Evolutionary conservation across 2,888 invertebrate species (phyloP), one percentile per base, ranked within the genome.

Genomic region (Cheilosia pagana): DNA sequence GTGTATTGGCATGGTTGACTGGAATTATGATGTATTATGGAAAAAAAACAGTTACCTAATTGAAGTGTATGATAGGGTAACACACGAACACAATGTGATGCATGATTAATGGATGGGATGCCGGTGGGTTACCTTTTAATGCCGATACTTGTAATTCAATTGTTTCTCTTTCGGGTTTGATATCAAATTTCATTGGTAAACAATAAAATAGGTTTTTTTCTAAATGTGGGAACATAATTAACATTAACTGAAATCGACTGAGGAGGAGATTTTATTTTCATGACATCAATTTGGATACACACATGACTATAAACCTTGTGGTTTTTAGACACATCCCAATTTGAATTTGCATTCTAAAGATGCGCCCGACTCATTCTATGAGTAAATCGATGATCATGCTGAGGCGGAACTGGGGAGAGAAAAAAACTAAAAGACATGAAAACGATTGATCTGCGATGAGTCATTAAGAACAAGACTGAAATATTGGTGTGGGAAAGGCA

Each of bases 71-170:
- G 68, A 60, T 60, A 67, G 48, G n/a, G 23, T 31, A 63, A 16
- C 48, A 57, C 62, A 75, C 62, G 62, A 62, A 53, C 21, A 39
- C 3, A 59, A 72, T 59, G 72, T 65, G 16, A 19, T 57, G 71
- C 65, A 72, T 79, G 57, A 81, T 74, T 68, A 50, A 81, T 72
- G 50, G 6, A 43, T 72, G 67, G 50, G 79, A 62, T 62, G 43
- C 68, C 75, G 50, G 52, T 68, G 74, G 68, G 81, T 81, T 75
- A 62, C 45, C 19, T 74, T 55, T 62, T 67, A 41, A 25, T 68
- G n/a, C 67, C 72, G 60, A 68, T 74, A 55, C 67, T 68, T 62
- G 67, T 68, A 45, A 45, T 41, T 67, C 28, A 28, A 28, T 57
- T 52, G 8, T n/a, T 65, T 67, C 10, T n/a, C 28, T 14, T 21